Base-by-base conservation (phyloP, 1,140 invertebrate genomes). In the Galleria mellonella region DNA sequence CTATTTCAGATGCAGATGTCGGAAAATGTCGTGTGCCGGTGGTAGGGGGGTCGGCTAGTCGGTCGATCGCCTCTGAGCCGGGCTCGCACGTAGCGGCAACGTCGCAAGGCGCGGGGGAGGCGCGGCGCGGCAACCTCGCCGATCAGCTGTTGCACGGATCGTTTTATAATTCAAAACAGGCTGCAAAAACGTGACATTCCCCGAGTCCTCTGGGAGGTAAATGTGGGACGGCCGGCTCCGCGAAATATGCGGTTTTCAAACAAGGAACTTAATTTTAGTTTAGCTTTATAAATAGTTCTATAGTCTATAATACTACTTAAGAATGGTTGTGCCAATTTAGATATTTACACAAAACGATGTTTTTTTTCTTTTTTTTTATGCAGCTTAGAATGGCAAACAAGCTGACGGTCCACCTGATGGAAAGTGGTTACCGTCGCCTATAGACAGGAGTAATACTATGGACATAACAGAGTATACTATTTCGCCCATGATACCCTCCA, bases 101-200 rank as follows among this genome's bases (percentile, higher is more conserved):
- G 47, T 35, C 51, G 62, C 62, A 43, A 23, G 39, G 49, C 36
- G 49, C 33, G 40, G 47, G 54, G 38, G 45, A 32, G 51, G 29
- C 37, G 42, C 36, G 35, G 17, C 2, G 43, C 42, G 65, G 56
- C 65, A 65, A 69, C 66, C 43, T 40, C 55, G 62, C 33, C 63
- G 51, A 68, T 71, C 67, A 71, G 67, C 67, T 71, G 67, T 68
- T 71, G 67, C 62, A 32, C 47, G 47, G n/a, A 28, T 13, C 15
- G 36, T n/a, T 50, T 59, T 61, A 60, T 63, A 70, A 70, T 70
- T 67, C 67, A 66, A 67, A 64, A 64, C 67, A 61, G 53, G 50
- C 54, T 45, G 51, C 43, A 40, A 40, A 47, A 40, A 47, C 44
- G 44, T 47, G 44, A 47, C 30, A 23, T 29, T 32, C n/a, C 39